phyloP scores from a whole-genome alignment of 1,140 invertebrate species.

The Heterodera carotae region DNA sequence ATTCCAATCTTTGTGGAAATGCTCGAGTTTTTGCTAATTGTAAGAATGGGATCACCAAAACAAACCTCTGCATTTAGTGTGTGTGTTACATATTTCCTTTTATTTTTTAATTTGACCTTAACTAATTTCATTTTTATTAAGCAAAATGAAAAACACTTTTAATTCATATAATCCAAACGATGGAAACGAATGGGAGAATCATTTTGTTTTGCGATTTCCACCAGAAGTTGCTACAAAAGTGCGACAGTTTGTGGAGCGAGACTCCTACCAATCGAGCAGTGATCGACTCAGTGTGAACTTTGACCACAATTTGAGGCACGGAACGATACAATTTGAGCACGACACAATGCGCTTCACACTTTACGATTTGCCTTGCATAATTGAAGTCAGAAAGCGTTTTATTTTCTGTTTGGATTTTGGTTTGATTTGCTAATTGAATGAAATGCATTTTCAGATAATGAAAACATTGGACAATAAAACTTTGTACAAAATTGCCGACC shows the following conservation, averaged over 20 bases:
- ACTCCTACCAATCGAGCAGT: constrained; percentile 2
- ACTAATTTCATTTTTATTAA: constrained; percentile 6
- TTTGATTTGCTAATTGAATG: too few relatives aligned
- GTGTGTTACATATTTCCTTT: too few relatives aligned
- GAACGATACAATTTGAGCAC: constrained; percentile 47
- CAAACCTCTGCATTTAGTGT: too few relatives aligned
- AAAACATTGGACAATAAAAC: constrained; percentile 63
- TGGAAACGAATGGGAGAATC: constrained; percentile 60
- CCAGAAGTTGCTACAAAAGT: constrained; percentile 47
- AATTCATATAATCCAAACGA: background rate
- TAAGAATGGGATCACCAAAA: too few relatives aligned
- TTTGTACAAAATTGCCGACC: constrained; percentile 60
- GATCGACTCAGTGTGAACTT: constrained; percentile 44
- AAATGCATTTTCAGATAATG: constrained; percentile 51
- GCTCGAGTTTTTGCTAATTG: too few relatives aligned
- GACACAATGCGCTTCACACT: constrained; percentile 50
- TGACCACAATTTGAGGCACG: constrained; percentile 50
- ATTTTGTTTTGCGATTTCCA: constrained; percentile 58
- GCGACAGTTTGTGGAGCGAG: constrained; percentile 28
- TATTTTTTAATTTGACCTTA: too few relatives aligned
- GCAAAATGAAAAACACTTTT: background rate
- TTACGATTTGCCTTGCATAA: constrained; percentile 60
- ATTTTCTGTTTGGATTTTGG: constrained; percentile 23
- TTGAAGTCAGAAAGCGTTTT: constrained; percentile 45
- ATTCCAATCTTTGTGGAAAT: too few relatives aligned